Evolutionary conservation across 1,140 invertebrate species (phyloP), one percentile per base, ranked within the genome.

Genomic region (Drosophila albomicans): DNA sequence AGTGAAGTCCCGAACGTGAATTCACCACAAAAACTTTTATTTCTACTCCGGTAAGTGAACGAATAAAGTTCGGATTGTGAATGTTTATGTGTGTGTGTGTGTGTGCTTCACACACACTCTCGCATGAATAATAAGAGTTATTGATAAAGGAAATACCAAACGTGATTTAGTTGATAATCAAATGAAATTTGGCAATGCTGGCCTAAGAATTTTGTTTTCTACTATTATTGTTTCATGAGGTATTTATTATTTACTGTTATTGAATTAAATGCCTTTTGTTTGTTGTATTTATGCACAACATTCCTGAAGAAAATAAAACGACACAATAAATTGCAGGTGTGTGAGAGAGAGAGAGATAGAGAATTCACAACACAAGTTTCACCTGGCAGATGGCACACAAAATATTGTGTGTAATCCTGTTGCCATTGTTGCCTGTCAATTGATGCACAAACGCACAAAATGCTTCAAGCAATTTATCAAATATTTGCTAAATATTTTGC

Each of bases 401-500:
- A 25, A 25, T 25, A 25, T 25, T 25, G 3, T 25, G 20, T 41
- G 54, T 54, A 32, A 54, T 54, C 54, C 8, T 57, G 35, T 57
- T 57, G 54, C 35, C 54, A 57, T 52, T 64, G 48, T 43, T 43
- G 35, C 35, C 35, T 38, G 13, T 13, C 32, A 57, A 45, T 46
- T 62, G 43, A 32, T 25, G 49, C 41, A 43, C 51, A 54, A 54
- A 54, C 51, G 51, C 2, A 25, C 20, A 3, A 54, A 54, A 54
- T 54, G 28, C 30, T 54, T 25, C 15, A 49, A 57, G 78, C 63
- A 82, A 64, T 58, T 63, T 82, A 59, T 62, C 67, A 86, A 81
- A 86, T 84, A 82, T 84, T 82, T 84, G 61, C 15, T 28, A 20
- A 64, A 58, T 32, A 32, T 25, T 43, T 25, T 49, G 70, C 65